Conservation (phyloP, 1,140 invertebrate species). For the Ephestia elutella region DNA sequence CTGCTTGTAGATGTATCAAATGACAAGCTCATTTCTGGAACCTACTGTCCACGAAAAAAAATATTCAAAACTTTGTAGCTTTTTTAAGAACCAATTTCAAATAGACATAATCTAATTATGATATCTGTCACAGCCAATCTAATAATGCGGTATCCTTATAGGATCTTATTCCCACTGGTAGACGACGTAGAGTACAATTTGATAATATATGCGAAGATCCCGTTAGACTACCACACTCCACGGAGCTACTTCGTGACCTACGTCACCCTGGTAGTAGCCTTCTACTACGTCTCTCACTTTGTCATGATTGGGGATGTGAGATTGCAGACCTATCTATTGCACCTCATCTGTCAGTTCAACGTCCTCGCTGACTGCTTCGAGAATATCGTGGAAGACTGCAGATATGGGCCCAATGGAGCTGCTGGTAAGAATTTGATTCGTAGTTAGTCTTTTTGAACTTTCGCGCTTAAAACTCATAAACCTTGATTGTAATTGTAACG, state of each 20-base stretch:
- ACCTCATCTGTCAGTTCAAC: constrained; percentile 51
- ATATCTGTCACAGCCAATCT: too few species aligned
- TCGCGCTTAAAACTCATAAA: too few species aligned
- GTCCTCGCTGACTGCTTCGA: constrained; percentile 51
- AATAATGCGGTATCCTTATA: constrained; percentile 18
- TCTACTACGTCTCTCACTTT: constrained; percentile 43
- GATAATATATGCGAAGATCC: constrained; percentile 35
- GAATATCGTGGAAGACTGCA: constrained; percentile 47
- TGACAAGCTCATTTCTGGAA: too few species aligned
- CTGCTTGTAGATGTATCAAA: too few species aligned
- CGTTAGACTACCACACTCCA: constrained; percentile 33
- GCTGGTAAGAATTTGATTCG: too few species aligned
- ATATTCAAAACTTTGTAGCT: too few species aligned
- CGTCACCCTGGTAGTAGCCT: constrained; percentile 26
- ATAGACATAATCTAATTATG: too few species aligned
- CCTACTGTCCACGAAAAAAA: too few species aligned
- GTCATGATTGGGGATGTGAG: constrained; percentile 52
- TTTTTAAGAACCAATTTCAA: too few species aligned
- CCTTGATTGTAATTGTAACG: too few species aligned
- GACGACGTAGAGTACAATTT: constrained; percentile 59
- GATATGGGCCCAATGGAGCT: constrained; percentile 27
- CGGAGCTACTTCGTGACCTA: constrained; percentile 38
- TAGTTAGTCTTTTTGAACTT: too few species aligned
- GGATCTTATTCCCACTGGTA: constrained; percentile 50
- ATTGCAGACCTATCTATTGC: constrained; percentile 51